Evolutionary conservation across 2,113 vertebrate genomes (phyloP), one percentile per base, ranked within the genome.

Genomic region (Fulmarus glacialis): DNA sequence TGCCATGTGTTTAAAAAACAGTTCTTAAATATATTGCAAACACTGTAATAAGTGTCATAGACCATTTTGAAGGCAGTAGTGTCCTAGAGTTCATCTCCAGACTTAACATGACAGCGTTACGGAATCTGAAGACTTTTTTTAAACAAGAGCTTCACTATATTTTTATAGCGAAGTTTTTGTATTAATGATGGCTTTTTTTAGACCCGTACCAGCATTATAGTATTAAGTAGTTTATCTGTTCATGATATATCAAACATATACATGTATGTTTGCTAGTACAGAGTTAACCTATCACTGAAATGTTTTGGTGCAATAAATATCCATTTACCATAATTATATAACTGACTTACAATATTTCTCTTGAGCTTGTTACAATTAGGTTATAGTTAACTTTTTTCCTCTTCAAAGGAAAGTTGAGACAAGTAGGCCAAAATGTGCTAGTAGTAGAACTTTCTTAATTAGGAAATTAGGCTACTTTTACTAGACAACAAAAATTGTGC

Each of bases 401-500:
- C 15, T 87, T 84, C 85, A 96, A 85, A 81, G 36, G 72, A 89
- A 90, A 93, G 89, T 60, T 87, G 40, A 88, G 64, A 88, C 67
- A 98, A 98, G 96, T 98, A 97, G 98, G 97, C 79, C 98, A 98
- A 94, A 90, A 88, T 96, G 97, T 98, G 87, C 98, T 87, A 75
- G 66, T 83, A 93, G 68, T 26, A 72, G 90, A 91, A 64, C 74
- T 92, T 71, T 84, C 53, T 18, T 94, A 96, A 93, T 91, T 94
- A 93, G 94, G 90, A 96, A 96, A 94, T 96, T 79, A 91, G 97
- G 91, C 92, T 96, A 29, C 55, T 94, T 91, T 88, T 62, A 66
- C 47, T 67, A 87, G 43, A 52, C 82, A 91, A 42, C 59, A 62
- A 78, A 72, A 45, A 68, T 56, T 58, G 18, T 91, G 59, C 79